Base-by-base conservation (phyloP, 2,888 invertebrate genomes). In the Scaptomyza tumidula region DNA sequence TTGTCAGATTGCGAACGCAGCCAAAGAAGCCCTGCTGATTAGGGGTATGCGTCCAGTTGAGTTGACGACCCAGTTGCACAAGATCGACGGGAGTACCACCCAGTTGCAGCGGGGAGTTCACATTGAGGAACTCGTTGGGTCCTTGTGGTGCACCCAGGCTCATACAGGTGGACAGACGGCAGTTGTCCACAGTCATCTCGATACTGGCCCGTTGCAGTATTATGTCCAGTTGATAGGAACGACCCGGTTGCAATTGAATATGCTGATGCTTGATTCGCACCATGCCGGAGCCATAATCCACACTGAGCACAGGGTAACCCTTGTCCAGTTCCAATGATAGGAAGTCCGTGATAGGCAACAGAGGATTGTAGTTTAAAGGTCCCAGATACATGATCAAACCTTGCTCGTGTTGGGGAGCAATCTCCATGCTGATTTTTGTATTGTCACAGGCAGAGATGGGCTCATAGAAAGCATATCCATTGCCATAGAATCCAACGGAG, bases 331-430 rank as follows among this genome's bases (percentile, higher is more conserved):
- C 98, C 71, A 99, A 92, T 0, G 98, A 95, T 93, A 99, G 95
- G 92, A 98, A 99, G 93, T 99, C 99, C 92, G 93, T 94, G 14
- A 96, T 93, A 62, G 94, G 93, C 58, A 95, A 90, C 49, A 94
- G 92, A 0, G 94, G 94, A 89, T 95, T 95, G 78, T 93, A 93
- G 70, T 92, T 93, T 85, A 95, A 91, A 0, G 99, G 99, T 0
- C 99, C 99, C 89, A 97, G 94, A 91, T 98, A 99, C 92, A 99
- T 96, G 41, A 99, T 94, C 10, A 99, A 93, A 3, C 97, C 98
- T 92, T 96, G 95, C 45, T 95, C 94, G 29, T 94, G 93, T 79
- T 95, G 94, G 0, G 99, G 95, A 43, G 95, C 94, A 82, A 99
- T 94, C 75, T 97, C 96, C 62, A 99, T 91, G 27, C 95, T 95